Evolutionary conservation across 2,888 invertebrate species (phyloP).

Genomic region (Drosophila stalkeri): DNA sequence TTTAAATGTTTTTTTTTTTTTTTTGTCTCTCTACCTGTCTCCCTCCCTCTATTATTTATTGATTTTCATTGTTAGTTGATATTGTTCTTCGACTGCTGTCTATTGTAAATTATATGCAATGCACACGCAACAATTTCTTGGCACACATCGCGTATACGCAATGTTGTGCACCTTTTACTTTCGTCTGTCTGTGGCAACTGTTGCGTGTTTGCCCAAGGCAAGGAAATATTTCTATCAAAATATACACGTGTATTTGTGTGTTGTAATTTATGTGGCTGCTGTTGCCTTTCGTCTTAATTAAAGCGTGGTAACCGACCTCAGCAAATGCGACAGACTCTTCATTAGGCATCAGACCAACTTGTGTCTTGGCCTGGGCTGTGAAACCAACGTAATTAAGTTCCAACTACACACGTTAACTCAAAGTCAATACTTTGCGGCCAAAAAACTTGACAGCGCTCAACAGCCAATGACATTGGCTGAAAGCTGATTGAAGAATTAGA

Average conservation of each 20-base stretch:
- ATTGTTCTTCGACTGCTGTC: constrained; percentile 28
- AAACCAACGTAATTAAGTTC: constrained; percentile 43
- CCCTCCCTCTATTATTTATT: not conserved
- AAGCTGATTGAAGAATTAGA: not conserved
- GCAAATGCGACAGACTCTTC: constrained; percentile 38
- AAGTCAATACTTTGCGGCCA: constrained; percentile 51
- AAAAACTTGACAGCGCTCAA: constrained; percentile 16
- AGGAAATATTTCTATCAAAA: constrained; percentile 1
- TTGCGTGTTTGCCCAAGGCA: constrained; percentile 33
- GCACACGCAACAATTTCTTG: constrained; percentile 56
- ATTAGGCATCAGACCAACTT: constrained; percentile 34
- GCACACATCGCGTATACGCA: constrained; percentile 38
- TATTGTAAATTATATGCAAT: constrained; percentile 54
- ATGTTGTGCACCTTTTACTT: not conserved
- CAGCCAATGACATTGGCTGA: constrained; percentile 29
- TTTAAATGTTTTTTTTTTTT: constrained; percentile 8
- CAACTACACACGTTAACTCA: constrained; percentile 47
- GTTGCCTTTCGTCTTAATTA: constrained; percentile 40
- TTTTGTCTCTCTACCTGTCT: no score
- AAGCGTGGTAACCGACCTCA: constrained; percentile 27
- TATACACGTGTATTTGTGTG: not conserved
- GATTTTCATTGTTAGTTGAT: constrained; percentile 25
- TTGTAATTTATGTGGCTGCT: constrained; percentile 25
- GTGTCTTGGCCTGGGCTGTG: constrained; percentile 11
- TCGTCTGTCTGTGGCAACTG: constrained; percentile 22